Evolutionary conservation across 1,140 invertebrate species (phyloP).

Genomic region (Leptinotarsa texana): DNA sequence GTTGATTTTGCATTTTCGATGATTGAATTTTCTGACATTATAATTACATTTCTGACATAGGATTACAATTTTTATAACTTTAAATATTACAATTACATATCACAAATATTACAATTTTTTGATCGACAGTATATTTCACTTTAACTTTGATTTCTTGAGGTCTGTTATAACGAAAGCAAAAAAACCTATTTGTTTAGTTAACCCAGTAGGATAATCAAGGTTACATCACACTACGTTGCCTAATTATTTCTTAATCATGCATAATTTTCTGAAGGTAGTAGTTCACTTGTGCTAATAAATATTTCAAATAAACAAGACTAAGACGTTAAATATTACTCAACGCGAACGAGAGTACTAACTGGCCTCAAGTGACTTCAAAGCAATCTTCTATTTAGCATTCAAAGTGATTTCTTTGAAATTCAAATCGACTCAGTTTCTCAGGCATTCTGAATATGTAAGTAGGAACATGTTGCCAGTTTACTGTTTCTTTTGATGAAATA

Average conservation of each 20-base stretch:
- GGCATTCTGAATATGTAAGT: not conserved
- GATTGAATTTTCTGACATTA: too few relatives aligned
- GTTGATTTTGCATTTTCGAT: too few relatives aligned
- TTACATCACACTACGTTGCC: too few relatives aligned
- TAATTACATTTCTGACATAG: too few relatives aligned
- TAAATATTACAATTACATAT: too few relatives aligned
- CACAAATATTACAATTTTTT: too few relatives aligned
- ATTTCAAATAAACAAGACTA: not conserved
- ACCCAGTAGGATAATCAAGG: too few relatives aligned
- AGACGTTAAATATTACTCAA: not conserved
- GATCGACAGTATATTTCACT: too few relatives aligned
- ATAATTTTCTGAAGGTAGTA: not conserved
- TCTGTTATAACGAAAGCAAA: too few relatives aligned
- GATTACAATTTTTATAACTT: too few relatives aligned
- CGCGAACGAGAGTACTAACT: not conserved
- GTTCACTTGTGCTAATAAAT: not conserved
- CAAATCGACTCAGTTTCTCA: constrained; percentile 5
- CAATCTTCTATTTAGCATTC: constrained; percentile 4
- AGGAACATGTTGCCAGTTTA: not conserved
- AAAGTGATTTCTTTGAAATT: constrained; percentile 15
- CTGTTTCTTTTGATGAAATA: not conserved
- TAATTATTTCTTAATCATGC: not conserved
- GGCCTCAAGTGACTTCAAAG: not conserved
- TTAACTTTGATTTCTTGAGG: too few relatives aligned
- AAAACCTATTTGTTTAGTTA: too few relatives aligned